Conservation (phyloP, 1,140 invertebrate genomes). For the Cydia strobilella region DNA sequence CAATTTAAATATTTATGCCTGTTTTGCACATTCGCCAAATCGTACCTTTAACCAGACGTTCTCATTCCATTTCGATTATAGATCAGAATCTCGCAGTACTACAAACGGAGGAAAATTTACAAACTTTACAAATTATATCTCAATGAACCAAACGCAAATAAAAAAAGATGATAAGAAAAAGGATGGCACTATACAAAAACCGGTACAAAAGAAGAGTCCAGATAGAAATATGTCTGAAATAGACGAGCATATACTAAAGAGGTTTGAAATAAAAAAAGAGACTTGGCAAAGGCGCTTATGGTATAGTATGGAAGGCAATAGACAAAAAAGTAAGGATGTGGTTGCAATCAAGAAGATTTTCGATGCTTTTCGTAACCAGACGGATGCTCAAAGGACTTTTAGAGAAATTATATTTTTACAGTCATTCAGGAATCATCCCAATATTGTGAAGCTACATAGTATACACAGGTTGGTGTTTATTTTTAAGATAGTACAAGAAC, state of each 20-base stretch:
- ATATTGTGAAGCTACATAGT: slow-evolving; percentile 95
- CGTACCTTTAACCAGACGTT: slow-evolving; percentile 36
- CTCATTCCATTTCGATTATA: slow-evolving; percentile 44
- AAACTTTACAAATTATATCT: slow-evolving; percentile 13
- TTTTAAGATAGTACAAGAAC: slow-evolving; percentile 2
- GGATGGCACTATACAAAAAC: slow-evolving; percentile 62
- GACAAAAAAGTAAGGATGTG: slow-evolving; percentile 91
- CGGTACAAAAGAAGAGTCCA: slow-evolving; percentile 74
- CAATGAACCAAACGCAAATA: slow-evolving; percentile 61
- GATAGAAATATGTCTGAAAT: slow-evolving; percentile 90
- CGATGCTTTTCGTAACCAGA: slow-evolving; percentile 96
- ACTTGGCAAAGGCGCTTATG: slow-evolving; percentile 98
- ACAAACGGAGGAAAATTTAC: slow-evolving; percentile 31
- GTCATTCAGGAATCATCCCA: slow-evolving; percentile 96
- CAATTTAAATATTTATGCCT: slow-evolving; percentile 56
- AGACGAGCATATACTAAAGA: slow-evolving; percentile 91
- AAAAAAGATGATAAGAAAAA: slow-evolving; percentile 66
- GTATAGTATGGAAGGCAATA: slow-evolving; percentile 98
- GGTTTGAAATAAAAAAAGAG: slow-evolving; percentile 94
- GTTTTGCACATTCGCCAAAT: slow-evolving; percentile 34
- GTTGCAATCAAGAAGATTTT: slow-evolving; percentile 99
- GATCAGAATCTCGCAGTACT: slow-evolving; percentile 44
- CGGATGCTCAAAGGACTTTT: slow-evolving; percentile 95
- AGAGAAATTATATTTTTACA: slow-evolving; percentile 97
- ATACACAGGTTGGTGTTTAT: slow-evolving; percentile 85